Conservation (phyloP, 2,888 invertebrate species). For the Micoletzkya japonica region DNA sequence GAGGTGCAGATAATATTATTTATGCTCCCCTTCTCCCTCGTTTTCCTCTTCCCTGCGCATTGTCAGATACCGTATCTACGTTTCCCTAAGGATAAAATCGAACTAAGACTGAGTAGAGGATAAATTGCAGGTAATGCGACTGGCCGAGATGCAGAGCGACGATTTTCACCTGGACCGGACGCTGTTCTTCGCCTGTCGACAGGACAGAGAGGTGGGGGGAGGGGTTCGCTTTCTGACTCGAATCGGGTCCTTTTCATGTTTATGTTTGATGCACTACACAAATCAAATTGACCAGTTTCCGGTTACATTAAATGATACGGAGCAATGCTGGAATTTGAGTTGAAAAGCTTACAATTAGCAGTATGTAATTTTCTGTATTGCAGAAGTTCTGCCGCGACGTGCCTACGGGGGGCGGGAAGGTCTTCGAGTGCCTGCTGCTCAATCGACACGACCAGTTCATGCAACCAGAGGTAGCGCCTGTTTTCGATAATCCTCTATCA, state of each 20-base stretch:
- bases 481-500: neutral
- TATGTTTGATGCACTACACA: too few species aligned
- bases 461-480: conserved; percentile 55
- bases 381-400: conserved; percentile 68
- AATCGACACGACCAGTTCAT: conserved; percentile 56
- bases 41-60: too few species aligned
- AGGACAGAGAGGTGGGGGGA: conserved; percentile 73
- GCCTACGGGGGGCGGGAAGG: conserved; percentile 85
- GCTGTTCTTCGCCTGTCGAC: conserved; percentile 84
- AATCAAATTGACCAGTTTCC: too few species aligned
- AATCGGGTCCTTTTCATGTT: neutral
- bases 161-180: conserved; percentile 85
- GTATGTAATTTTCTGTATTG: conserved; percentile 6
- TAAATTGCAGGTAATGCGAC: conserved; percentile 78
- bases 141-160: conserved; percentile 86
- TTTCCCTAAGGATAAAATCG: too few species aligned
- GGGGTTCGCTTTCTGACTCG: neutral
- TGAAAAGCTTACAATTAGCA: too few species aligned
- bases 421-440: conserved; percentile 63
- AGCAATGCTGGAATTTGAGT: too few species aligned
- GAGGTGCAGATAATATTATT: too few species aligned
- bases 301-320: neutral
- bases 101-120: conserved; percentile 78
- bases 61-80: conserved; percentile 70
- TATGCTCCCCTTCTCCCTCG: too few species aligned